Evolutionary conservation across 2,113 vertebrate genomes (phyloP), one percentile per base, ranked within the genome.

Genomic region (Montifringilla adamsi): DNA sequence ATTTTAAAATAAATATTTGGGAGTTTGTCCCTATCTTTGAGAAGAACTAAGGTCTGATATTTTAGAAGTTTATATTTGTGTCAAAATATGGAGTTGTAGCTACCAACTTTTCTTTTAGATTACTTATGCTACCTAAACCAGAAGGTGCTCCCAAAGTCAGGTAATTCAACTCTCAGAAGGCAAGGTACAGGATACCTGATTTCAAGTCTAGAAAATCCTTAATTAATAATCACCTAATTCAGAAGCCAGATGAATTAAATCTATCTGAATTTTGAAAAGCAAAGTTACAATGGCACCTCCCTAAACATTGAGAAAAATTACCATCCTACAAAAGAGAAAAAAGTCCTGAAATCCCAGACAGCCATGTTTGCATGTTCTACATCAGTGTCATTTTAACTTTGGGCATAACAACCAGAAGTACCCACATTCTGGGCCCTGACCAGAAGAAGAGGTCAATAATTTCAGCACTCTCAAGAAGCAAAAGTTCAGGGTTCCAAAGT

Each of bases 301-400:
- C 11, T 75, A 43, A 87, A 72, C 8, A 21, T 13, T 72, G 10
- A 35, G 21, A 43, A 19, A 64, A 64, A 39, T 55, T 15, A 46
- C 33, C 23, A 16, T 43, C 11, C 11, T 50, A 41, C 10, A 72
- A 41, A 89, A 75, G 7, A 39, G 1, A 3, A 66, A 62, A 17
- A 50, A 69, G 9, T 59, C 66, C 39, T 6, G 10, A 74, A 86
- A 58, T 72, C 6, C 15, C 10, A 83, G 13, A 17, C 4, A 35
- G 7, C 2, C 2, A 4, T 20, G 8, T 49, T 69, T 77, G 7
- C 0, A 0, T 24, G 41, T 73, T 52, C 31, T 56, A 17, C 18
- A 31, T 31, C 13, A 35, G 4, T 56, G 13, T 41, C 22, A 58
- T 77, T 73, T 86, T 56, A 68, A 52, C 21, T 37, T 46, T 24